Evolutionary conservation across 2,888 invertebrate species (phyloP), one percentile per base, ranked within the genome.

Genomic region (Cyclophora punctaria): DNA sequence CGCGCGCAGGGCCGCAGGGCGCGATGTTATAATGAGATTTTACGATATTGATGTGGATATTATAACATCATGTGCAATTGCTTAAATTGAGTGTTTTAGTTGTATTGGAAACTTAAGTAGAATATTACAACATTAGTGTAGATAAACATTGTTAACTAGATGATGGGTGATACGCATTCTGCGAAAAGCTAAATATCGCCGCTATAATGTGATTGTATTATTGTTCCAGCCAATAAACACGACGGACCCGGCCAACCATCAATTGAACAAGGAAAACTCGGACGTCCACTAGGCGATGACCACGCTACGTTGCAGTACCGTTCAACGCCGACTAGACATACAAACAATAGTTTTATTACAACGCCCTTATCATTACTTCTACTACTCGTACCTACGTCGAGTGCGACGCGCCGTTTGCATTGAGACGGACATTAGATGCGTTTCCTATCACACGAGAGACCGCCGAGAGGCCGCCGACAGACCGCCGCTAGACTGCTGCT

Each of bases 241-340:
- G 78, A 92, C 94, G 79, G 95, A 95, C 89, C 93, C 94, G 86
- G 93, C 93, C 80, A 95, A 94, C 89, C 95, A 94, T 88, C 93
- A 93, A 89, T 87, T 93, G 83, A 73, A 59, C 66, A 94, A 94
- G 81, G 95, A 95, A 90, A 92, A 93, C 80, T 94, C 94, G 74
- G 95, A 95, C 91, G 94, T 94, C 85, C 94, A 94, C 92, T 94
- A 87, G 80, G 73, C 70, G 66, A 47, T 61, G 34, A 37, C 40
- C 41, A 43, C 50, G 79, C 73, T 76, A 76, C 79, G 78, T 79
- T 77, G 69, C 78, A 78, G 80, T 77, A 78, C 78, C 76, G 80
- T 71, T 67, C 71, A 73, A 70, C 72, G 66, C 60, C 67, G 64
- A 63, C 67, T 59, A 60, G 56, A 66, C 68, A 70, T 70, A 78